phyloP scores from a whole-genome alignment of 2,797 vertebrate genomes.

The Mormyrus hasselquistii region DNA sequence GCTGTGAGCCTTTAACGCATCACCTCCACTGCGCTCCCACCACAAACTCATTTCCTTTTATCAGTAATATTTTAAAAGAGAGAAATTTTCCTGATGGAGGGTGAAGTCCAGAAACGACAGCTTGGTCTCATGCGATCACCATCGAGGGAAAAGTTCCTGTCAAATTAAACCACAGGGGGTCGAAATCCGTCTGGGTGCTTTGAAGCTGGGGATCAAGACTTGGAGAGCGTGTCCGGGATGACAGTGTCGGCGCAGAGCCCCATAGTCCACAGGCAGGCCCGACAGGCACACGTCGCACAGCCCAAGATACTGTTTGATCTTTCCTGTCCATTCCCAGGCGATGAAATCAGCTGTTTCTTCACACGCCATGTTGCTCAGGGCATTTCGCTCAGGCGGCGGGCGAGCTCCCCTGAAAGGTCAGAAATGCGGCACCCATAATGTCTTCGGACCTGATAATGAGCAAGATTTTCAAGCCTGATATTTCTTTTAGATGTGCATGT shows the following conservation, averaged over 20 bases:
- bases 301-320: conserved; percentile 57
- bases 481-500: neutral
- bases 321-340: conserved; percentile 38
- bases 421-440: conserved; percentile 54
- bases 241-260: conserved; percentile 52
- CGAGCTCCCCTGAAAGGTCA: conserved; percentile 48
- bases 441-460: conserved; percentile 55
- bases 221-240: conserved; percentile 59
- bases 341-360: conserved; percentile 42
- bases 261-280: conserved; percentile 61
- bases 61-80: conserved; percentile 55
- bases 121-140: conserved; percentile 54
- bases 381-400: conserved; percentile 30
- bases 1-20: conserved; percentile 55
- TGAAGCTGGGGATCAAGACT: conserved; percentile 55
- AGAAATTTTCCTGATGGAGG: conserved; percentile 53
- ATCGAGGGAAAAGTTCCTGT: conserved; percentile 62
- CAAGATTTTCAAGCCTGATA: conserved; percentile 47
- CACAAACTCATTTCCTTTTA: conserved; percentile 54
- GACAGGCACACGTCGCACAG: conserved; percentile 51
- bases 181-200: conserved; percentile 50
- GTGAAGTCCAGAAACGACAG: conserved; percentile 51
- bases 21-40: conserved; percentile 37
- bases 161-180: conserved; percentile 52
- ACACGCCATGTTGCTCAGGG: conserved; percentile 39